Evolutionary conservation across 2,888 invertebrate species (phyloP).

Genomic region (Melanotus villosus): DNA sequence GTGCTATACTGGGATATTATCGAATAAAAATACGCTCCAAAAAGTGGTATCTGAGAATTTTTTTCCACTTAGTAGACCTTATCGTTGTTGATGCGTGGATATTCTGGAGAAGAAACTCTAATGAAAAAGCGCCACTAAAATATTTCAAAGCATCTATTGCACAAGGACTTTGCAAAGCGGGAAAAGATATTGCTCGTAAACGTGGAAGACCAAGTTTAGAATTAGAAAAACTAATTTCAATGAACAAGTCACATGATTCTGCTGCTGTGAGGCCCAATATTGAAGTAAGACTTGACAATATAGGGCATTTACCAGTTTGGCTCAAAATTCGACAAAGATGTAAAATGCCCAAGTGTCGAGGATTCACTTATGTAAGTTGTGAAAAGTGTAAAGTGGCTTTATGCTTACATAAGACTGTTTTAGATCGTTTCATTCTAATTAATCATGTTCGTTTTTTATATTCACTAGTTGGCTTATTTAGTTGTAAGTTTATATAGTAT

Average conservation of each 20-base stretch:
- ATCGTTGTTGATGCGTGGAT: neutral
- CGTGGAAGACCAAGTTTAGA: neutral
- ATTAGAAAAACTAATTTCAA: neutral
- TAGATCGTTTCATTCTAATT: neutral
- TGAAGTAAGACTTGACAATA: neutral
- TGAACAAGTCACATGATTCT: neutral
- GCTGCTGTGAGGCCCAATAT: neutral
- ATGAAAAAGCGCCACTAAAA: neutral
- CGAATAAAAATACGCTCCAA: neutral
- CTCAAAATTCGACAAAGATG: neutral
- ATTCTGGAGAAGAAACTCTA: neutral
- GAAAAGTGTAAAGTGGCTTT: neutral
- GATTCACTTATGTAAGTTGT: neutral
- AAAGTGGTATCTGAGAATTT: neutral
- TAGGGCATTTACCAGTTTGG: neutral
- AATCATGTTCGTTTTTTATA: too few species aligned
- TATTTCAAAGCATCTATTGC: neutral
- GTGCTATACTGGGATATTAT: slow-evolving; percentile 22
- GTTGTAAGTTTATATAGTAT: neutral
- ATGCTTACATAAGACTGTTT: neutral
- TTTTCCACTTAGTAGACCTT: slow-evolving; percentile 2
- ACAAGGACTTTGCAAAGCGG: neutral
- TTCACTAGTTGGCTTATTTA: too few species aligned
- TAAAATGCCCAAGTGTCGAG: neutral
- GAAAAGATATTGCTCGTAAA: neutral